Evolutionary conservation across 1,140 invertebrate species (phyloP), one percentile per base, ranked within the genome.

Genomic region (Drosophila lacertosa): DNA sequence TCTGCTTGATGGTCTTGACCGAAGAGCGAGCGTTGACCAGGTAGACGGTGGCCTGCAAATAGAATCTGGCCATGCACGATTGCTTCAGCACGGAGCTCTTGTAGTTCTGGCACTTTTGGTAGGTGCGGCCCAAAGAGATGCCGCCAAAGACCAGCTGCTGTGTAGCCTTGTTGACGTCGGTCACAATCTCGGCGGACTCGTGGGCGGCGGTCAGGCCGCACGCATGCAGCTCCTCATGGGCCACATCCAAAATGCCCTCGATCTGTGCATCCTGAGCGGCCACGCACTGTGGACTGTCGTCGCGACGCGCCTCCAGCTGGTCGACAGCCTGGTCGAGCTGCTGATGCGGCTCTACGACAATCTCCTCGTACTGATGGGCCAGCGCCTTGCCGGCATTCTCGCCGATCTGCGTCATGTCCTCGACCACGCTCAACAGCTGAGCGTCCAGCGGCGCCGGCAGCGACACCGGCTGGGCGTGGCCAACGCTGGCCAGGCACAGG

Each of bases 71-170:
- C 69, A 76, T 73, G 69, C 89, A 90, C 24, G 69, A 16, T 4
- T 51, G 47, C 15, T 58, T 59, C 0, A 84, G 16, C 0, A 90
- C 16, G 0, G 13, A 0, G 26, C 73, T 84, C 42, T 78, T 88
- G 18, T 90, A 74, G 2, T 9, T 57, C 16, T 81, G 45, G 64
- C 89, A 90, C 24, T 73, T 81, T n/a, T 63, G 63, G 24, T 89
- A 90, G 26, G 69, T 74, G 13, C 1, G 5, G 0, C 53, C 45
- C 13, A 90, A 13, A 4, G 24, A 55, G 51, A 78, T 84, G 44
- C 79, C 79, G 5, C 83, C 89, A 16, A 33, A 90, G n/a, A 84
- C 64, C 50, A 90, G 37, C 32, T 90, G 88, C 44, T 90, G 88
- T 1, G 79, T 76, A 42, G 88, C 89, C 4, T 51, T 5, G 24